Conservation (phyloP, 1,140 invertebrate genomes). For the Trichoplusia ni region DNA sequence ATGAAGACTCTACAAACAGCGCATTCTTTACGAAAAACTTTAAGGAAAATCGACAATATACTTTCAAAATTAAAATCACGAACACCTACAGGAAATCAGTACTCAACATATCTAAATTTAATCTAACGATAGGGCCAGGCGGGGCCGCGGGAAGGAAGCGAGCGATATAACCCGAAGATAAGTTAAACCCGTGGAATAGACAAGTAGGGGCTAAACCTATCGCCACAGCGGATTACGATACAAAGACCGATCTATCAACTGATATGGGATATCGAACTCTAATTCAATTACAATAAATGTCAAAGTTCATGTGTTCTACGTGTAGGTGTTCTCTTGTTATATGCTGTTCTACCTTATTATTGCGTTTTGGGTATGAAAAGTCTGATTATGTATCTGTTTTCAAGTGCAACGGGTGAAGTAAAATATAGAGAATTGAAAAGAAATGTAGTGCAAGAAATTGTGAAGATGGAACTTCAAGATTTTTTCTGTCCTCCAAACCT, state of each 20-base stretch:
- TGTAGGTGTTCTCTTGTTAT: too few species aligned
- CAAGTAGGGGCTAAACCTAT: constrained; percentile 24
- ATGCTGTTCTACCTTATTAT: too few species aligned
- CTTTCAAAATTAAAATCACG: background rate
- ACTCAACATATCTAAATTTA: constrained; percentile 23
- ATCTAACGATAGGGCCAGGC: constrained; percentile 30
- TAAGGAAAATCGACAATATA: constrained; percentile 4
- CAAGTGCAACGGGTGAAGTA: too few species aligned
- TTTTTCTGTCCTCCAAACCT: constrained; percentile 27
- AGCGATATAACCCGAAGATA: constrained; percentile 59
- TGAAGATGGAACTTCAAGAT: background rate
- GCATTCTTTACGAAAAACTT: too few species aligned
- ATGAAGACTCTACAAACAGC: too few species aligned
- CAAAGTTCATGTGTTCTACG: constrained; percentile 61
- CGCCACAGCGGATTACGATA: constrained; percentile 49
- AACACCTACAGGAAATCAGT: constrained; percentile 13
- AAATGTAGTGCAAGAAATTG: too few species aligned
- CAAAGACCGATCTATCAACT: constrained; percentile 59
- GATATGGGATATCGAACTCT: constrained; percentile 47
- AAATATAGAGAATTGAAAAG: too few species aligned
- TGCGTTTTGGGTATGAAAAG: too few species aligned
- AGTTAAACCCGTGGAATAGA: too few species aligned
- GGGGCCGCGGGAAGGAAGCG: constrained; percentile 55
- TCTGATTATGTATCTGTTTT: too few species aligned
- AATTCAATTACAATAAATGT: constrained; percentile 66